phyloP scores from a whole-genome alignment of 2,888 invertebrate species.

The Conus canariensis region DNA sequence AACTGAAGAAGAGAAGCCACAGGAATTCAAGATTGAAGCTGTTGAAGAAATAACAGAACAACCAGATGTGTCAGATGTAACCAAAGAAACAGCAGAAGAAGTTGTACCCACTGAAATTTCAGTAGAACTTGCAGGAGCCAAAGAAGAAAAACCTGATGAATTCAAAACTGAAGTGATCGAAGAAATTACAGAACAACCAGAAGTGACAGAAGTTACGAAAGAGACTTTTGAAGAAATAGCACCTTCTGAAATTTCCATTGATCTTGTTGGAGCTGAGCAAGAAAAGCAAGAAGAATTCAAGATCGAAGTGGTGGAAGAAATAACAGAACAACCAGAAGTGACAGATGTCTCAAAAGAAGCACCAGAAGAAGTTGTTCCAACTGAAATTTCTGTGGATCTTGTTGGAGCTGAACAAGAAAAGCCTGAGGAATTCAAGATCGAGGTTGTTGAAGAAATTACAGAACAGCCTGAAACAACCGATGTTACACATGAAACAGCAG shows the following conservation, averaged over 20 bases:
- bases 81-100: slow-evolving; percentile 48
- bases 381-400: slow-evolving; percentile 47
- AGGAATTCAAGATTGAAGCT: slow-evolving; percentile 54
- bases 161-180: slow-evolving; percentile 42
- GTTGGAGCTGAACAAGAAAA: slow-evolving; percentile 53
- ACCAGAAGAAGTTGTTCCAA: slow-evolving; percentile 47
- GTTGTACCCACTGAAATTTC: slow-evolving; percentile 46
- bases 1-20: slow-evolving; percentile 52
- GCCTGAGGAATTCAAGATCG: slow-evolving; percentile 55
- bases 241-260: slow-evolving; percentile 45
- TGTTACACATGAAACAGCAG: slow-evolving; percentile 45
- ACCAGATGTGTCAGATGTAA: slow-evolving; percentile 44
- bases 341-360: slow-evolving; percentile 46
- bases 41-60: slow-evolving; percentile 48
- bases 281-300: slow-evolving; percentile 55
- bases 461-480: slow-evolving; percentile 48
- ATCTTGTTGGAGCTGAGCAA: slow-evolving; percentile 47
- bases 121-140: slow-evolving; percentile 49
- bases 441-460: slow-evolving; percentile 50
- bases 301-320: slow-evolving; percentile 51
- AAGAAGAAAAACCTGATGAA: slow-evolving; percentile 45
- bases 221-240: slow-evolving; percentile 43
- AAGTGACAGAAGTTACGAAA: slow-evolving; percentile 40
- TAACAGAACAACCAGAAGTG: slow-evolving; percentile 43
- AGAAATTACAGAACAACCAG: slow-evolving; percentile 42